These are phyloP conservation scores for Eulemur mongoz DNA, from an alignment of 2,797 vertebrate species.

Conservation along the genomic window DNA sequence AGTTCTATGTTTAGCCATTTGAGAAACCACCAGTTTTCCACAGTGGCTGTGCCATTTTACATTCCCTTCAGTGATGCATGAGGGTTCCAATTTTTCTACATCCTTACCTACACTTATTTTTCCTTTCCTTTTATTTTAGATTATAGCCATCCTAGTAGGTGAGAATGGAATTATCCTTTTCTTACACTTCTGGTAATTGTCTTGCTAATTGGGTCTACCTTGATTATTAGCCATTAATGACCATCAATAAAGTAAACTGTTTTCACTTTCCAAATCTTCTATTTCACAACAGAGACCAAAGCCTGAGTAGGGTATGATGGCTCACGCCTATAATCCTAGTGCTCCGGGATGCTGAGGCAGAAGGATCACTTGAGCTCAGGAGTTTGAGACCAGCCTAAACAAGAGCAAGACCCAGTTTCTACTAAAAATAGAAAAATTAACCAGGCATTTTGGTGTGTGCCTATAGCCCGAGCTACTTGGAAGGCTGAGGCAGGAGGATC, in stretches of 20 bases:
- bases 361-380: too few relatives aligned
- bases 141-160: neutral
- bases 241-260: slow-evolving; percentile 17
- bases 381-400: too few relatives aligned
- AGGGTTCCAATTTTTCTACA: neutral
- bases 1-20: neutral
- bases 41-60: neutral
- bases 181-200: neutral
- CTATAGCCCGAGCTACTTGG: too few relatives aligned
- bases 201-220: slow-evolving; percentile 27
- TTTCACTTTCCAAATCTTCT: slow-evolving; percentile 40
- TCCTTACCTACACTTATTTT: neutral
- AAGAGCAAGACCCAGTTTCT: too few relatives aligned
- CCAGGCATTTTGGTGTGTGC: too few relatives aligned
- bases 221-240: slow-evolving; percentile 26
- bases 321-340: too few relatives aligned
- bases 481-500: too few relatives aligned
- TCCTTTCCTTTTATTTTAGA: neutral
- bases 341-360: too few relatives aligned
- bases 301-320: too few relatives aligned
- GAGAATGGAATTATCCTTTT: slow-evolving; percentile 19
- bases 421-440: too few relatives aligned
- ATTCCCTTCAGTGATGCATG: neutral
- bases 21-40: neutral
- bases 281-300: neutral